Evolutionary conservation across 92 coral and sea anemone species (phyloP).

Genomic region (Parazoanthus darwini): DNA sequence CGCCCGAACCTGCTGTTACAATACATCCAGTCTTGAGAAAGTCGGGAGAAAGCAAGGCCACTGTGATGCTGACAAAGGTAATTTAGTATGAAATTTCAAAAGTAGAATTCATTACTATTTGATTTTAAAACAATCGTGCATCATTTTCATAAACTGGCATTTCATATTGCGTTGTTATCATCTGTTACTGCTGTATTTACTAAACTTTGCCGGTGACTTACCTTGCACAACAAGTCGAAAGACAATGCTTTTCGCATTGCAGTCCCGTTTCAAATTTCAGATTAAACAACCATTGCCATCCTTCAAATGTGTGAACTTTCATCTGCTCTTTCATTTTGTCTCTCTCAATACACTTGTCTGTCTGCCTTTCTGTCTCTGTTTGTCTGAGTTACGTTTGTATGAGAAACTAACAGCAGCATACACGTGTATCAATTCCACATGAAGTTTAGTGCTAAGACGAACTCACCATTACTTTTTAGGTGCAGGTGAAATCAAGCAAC

Average conservation of each 20-base stretch:
- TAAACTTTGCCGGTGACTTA: too few relatives aligned
- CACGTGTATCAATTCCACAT: background rate
- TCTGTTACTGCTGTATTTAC: too few relatives aligned
- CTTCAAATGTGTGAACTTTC: too few relatives aligned
- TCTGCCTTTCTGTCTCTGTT: too few relatives aligned
- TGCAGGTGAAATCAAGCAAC: conserved; percentile 61
- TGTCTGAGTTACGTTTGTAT: background rate
- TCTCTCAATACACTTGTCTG: background rate
- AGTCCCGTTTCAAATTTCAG: too few relatives aligned
- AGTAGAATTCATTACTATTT: background rate
- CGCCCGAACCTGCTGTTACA: background rate
- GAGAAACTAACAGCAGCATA: background rate
- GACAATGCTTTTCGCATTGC: too few relatives aligned
- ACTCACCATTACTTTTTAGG: background rate
- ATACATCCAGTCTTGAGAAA: conserved; percentile 28
- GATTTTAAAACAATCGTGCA: background rate
- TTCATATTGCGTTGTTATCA: too few relatives aligned
- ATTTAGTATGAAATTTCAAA: background rate
- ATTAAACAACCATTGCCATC: too few relatives aligned
- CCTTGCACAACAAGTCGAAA: too few relatives aligned
- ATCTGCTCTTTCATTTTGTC: too few relatives aligned
- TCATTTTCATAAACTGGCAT: background rate
- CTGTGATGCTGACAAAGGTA: conserved; percentile 16
- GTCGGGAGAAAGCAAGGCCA: conserved; percentile 39
- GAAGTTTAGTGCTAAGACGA: background rate